Base-by-base conservation (phyloP, 2,888 invertebrate genomes). In the Cinara cedri region DNA sequence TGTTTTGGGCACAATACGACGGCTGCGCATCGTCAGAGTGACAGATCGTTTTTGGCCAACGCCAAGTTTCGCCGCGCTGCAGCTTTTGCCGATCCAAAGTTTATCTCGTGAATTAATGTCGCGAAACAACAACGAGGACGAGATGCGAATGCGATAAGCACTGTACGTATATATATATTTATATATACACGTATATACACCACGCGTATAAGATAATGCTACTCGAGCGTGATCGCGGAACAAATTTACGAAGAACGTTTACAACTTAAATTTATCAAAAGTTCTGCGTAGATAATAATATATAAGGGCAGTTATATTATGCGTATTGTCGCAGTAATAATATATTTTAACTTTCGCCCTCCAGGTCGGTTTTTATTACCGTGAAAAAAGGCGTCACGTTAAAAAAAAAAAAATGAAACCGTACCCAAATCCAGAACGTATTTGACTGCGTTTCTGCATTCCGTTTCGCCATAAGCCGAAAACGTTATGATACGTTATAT, bases 31-130 rank as follows among this genome's bases (percentile, higher is more conserved):
- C 76, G 66, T 66, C 66, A 16, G 42, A 16, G 76, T 68, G 76
- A 76, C 76, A 49, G 76, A 76, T 76, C 76, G 66, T 46, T 76
- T 66, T 76, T 46, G 55, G 76, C 55, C 54, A 6, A 57, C 57
- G 46, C 76, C 76, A 46, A 66, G 65, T 44, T 66, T 34, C 34
- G 34, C 34, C 26, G 44, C 34, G 34, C 34, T 46, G 44, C 66
- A 57, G 76, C 26, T 57, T 19, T 55, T 26, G 24, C 65, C 66
- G 66, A 66, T 66, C 44, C 10, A 55, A 66, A 65, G 75, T 66
- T 54, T 66, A 75, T 75, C 55, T 26, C 65, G 44, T 44, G 54
- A 66, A 68, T 66, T 76, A 76, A 76, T 46, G 76, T 76, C 55
- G 54, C n/a, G n/a, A n/a, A n/a, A 26, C 16, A 66, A 76, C 34